Base-by-base conservation (phyloP, 2,888 invertebrate genomes). In the Amblyjoppa fuscipennis region DNA sequence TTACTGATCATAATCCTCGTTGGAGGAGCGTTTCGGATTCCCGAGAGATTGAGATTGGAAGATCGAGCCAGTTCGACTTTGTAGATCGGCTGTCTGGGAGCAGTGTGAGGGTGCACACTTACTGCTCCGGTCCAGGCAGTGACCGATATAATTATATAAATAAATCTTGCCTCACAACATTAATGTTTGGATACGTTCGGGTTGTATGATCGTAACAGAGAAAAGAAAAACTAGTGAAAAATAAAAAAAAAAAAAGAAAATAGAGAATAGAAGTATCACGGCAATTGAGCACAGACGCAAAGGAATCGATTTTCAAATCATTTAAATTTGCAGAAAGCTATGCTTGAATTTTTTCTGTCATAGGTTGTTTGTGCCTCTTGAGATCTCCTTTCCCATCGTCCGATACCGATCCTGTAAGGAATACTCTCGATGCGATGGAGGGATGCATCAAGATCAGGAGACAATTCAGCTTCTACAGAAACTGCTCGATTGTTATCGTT, bases 1-100 rank as follows among this genome's bases (percentile, higher is more conserved):
- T 70, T 70, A 31, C 70, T 70, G 70, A 70, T 70, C 70, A 70
- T 49, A 51, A 70, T 70, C 49, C 25, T 56, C n/a, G 56, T 56
- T 56, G 2, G 20, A 49, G 28, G 28, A 20, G 13, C 13, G 20
- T 69, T 49, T 49, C 25, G 20, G 56, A 56, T 56, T 16, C 41
- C 56, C 34, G 13, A 34, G 41, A 38, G 45, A 20, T 20, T 20
- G 20, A 20, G 20, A 20, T 20, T 20, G 20, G 20, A 20, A 20
- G 20, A 20, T 20, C 41, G 59, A 56, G 5, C 28, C 25, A 5
- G 49, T 49, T 49, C 31, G 69, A 41, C 38, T 41, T 28, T 74
- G 5, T 1, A 56, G 28, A 61, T 74, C 41, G 56, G 41, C 25
- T 38, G 20, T 20, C 34, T 59, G 41, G n/a, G 41, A 25, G 25